Evolutionary conservation across 1,140 invertebrate genomes (phyloP).

Genomic region (Tetranychus urticae): DNA sequence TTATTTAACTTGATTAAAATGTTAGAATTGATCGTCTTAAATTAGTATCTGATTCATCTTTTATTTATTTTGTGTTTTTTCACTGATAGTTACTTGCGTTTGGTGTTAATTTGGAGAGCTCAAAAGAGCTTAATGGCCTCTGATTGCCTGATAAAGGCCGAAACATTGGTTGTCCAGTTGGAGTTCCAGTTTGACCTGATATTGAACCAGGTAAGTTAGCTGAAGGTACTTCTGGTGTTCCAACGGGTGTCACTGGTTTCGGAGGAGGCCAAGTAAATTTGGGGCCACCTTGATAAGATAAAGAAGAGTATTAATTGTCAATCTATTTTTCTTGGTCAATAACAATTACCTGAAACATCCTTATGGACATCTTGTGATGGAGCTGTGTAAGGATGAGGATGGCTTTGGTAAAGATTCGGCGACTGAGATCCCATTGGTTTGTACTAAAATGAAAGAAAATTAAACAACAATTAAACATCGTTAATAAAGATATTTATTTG

Average conservation of each 20-base stretch:
- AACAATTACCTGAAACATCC: no score
- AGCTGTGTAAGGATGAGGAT: neutral
- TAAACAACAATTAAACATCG: neutral
- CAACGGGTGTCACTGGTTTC: slow-evolving; percentile 9
- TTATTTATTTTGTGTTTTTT: no score
- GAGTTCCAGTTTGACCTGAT: neutral
- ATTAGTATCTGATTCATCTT: no score
- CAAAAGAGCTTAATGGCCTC: neutral
- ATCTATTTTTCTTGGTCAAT: neutral
- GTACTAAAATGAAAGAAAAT: neutral
- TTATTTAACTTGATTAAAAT: no score
- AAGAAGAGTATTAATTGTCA: neutral
- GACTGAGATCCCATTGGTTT: neutral
- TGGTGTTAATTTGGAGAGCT: neutral
- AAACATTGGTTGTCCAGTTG: neutral
- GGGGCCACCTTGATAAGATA: slow-evolving; percentile 6
- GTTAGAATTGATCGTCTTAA: no score
- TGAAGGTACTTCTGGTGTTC: neutral
- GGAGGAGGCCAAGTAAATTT: slow-evolving; percentile 33
- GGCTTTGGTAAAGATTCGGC: neutral
- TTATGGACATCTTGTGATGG: no score
- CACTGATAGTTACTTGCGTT: neutral
- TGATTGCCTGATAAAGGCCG: neutral
- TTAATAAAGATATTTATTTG: neutral
- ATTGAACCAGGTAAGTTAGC: neutral